Evolutionary conservation across 2,113 vertebrate genomes (phyloP).

Genomic region (Phylloscopus trochilus): DNA sequence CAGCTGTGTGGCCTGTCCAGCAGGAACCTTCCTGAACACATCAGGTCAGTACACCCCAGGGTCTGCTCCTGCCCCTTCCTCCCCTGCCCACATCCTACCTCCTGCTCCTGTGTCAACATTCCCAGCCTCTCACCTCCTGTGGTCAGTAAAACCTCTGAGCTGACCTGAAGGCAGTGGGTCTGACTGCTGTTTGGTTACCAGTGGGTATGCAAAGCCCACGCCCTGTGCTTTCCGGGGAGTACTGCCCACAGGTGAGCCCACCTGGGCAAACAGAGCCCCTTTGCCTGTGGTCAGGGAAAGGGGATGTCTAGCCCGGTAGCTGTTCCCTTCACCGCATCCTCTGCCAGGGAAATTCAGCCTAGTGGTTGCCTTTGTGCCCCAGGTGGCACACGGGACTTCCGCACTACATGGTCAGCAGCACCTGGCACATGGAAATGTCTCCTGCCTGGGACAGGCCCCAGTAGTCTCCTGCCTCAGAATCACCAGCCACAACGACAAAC

Average conservation of each 20-base stretch:
- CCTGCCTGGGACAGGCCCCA: not conserved
- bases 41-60: slow-evolving; percentile 61
- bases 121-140: not conserved
- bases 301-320: accelerated
- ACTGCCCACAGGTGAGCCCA: not conserved
- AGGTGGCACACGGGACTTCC: not conserved
- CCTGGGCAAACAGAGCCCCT: not conserved
- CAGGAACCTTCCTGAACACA: slow-evolving; percentile 77
- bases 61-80: not conserved
- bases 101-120: not conserved
- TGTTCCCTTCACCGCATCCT: not conserved
- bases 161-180: accelerated
- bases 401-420: not conserved
- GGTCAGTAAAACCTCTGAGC: not conserved
- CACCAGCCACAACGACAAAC: not conserved
- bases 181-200: not conserved
- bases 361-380: not conserved
- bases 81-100: not conserved
- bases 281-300: not conserved
- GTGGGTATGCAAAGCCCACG: not conserved
- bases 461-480: not conserved
- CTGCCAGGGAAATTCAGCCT: not conserved
- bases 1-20: slow-evolving; percentile 67
- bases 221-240: not conserved
- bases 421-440: not conserved